Conservation (phyloP, 2,113 vertebrate genomes). For the Xyliphius kryptos region DNA sequence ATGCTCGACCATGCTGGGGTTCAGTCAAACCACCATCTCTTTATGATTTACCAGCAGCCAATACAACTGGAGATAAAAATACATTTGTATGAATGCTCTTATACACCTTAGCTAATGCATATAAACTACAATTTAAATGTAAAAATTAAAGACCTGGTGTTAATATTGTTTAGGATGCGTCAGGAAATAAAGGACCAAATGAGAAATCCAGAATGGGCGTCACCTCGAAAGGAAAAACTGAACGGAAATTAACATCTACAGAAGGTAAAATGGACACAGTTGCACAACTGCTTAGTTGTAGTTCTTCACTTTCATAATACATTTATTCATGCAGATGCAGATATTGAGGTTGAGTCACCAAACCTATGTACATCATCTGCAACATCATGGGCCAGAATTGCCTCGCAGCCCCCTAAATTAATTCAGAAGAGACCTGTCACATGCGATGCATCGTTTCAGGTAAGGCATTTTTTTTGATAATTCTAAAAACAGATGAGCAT, state of each 20-base stretch:
- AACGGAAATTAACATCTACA: no score
- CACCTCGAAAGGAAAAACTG: no score
- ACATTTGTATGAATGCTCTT: neutral
- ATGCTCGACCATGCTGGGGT: conserved; percentile 6
- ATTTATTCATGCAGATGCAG: conserved; percentile 20
- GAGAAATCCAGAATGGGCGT: no score
- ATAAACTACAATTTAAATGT: no score
- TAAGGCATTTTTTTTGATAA: conserved; percentile 9
- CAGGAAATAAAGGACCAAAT: no score
- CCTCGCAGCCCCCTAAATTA: conserved; percentile 61
- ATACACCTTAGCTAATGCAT: no score
- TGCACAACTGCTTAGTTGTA: no score
- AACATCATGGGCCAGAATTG: conserved; percentile 64
- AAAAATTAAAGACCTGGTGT: no score
- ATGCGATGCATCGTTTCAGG: conserved; percentile 39
- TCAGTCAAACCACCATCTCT: neutral
- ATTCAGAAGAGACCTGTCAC: conserved; percentile 27
- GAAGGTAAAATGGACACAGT: no score
- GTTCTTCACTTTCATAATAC: neutral
- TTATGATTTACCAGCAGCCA: neutral
- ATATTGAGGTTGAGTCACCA: neutral
- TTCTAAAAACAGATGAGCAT: no score
- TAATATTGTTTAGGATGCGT: no score
- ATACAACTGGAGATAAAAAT: neutral
- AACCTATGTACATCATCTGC: conserved; percentile 2